Evolutionary conservation across 1,140 invertebrate species (phyloP).

Genomic region (Cotesia glomerata): DNA sequence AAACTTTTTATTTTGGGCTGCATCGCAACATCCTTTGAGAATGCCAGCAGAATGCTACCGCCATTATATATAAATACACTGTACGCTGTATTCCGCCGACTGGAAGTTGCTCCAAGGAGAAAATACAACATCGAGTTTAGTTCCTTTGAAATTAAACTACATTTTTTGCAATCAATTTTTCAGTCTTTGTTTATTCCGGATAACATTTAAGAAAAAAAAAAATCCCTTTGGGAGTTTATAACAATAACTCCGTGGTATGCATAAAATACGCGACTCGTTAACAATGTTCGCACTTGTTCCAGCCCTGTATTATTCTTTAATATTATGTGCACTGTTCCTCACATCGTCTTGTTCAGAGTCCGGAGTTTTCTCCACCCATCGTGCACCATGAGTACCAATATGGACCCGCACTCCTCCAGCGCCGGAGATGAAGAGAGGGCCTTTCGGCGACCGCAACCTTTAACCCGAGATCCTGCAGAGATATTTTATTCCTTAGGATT

Average conservation of each 20-base stretch:
- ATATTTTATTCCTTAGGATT: constrained; percentile 62
- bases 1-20: background rate
- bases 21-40: constrained; percentile 3
- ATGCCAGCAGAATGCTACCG: background rate
- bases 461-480: constrained; percentile 57
- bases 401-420: no score
- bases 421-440: constrained; percentile 24
- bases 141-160: constrained; percentile 7
- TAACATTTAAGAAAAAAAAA: background rate
- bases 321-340: background rate
- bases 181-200: constrained; percentile 13
- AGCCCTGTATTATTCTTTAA: background rate
- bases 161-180: constrained; percentile 14
- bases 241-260: constrained; percentile 21
- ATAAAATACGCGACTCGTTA: constrained; percentile 62
- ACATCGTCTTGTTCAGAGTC: no score
- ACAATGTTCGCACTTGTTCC: constrained; percentile 61
- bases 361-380: constrained; percentile 35
- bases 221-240: constrained; percentile 20
- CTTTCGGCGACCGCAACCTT: constrained; percentile 62
- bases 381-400: background rate
- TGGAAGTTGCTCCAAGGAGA: no score
- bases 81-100: background rate
- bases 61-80: background rate
- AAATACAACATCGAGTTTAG: background rate